phyloP scores from a whole-genome alignment of 2,888 invertebrate genomes.

The Hypolimnas misippus region DNA sequence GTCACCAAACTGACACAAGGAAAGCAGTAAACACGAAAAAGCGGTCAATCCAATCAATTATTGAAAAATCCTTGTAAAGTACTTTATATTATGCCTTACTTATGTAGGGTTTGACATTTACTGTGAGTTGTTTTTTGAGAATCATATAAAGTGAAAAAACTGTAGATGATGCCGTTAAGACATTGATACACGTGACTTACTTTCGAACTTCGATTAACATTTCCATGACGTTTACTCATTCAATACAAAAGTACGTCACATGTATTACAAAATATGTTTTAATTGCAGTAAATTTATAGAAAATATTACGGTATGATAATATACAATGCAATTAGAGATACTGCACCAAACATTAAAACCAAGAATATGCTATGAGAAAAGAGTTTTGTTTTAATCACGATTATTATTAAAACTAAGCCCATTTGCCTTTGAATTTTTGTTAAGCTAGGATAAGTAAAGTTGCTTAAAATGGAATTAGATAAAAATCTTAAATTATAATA shows the following conservation, averaged over 20 bases:
- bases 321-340: conserved; percentile 82
- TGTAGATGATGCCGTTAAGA: conserved; percentile 37
- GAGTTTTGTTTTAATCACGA: conserved; percentile 64
- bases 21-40: conserved; percentile 86
- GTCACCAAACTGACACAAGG: conserved; percentile 85
- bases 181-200: conserved; percentile 59
- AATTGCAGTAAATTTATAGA: conserved; percentile 60
- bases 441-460: conserved; percentile 59
- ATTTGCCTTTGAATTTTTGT: conserved; percentile 72
- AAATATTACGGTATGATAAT: conserved; percentile 77
- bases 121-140: conserved; percentile 83
- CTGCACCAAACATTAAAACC: conserved; percentile 83
- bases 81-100: conserved; percentile 62
- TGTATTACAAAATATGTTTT: conserved; percentile 58
- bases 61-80: conserved; percentile 73
- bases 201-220: conserved; percentile 38
- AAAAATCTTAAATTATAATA: conserved; percentile 26
- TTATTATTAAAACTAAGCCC: conserved; percentile 75
- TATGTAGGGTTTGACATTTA: conserved; percentile 63
- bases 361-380: conserved; percentile 76
- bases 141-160: conserved; percentile 47
- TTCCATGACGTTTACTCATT: not conserved
- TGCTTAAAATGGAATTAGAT: conserved; percentile 39
- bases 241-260: conserved; percentile 59
- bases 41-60: conserved; percentile 85